Evolutionary conservation across 37 sponge, comb jelly and placozoan genomes (phyloP).

Genomic region (Tethya wilhelma): DNA sequence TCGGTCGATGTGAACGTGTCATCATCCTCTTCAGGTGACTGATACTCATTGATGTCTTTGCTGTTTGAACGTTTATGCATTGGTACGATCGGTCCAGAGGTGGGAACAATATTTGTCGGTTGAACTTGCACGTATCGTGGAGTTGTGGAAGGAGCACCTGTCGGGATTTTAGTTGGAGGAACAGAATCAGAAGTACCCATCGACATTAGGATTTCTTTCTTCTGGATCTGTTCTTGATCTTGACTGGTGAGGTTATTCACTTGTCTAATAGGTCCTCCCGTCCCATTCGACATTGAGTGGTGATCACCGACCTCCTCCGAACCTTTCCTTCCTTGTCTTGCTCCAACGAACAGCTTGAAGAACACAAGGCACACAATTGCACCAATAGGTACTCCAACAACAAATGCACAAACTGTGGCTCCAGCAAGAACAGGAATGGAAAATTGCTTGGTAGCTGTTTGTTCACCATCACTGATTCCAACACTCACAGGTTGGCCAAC

Average conservation of each 20-base stretch:
- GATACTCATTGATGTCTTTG: constrained; percentile 11
- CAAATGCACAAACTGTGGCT: constrained; percentile 44
- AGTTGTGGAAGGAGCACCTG: too few species aligned
- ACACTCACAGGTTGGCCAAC: too few species aligned
- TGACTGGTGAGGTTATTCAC: constrained; percentile 12
- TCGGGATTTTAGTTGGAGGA: too few species aligned
- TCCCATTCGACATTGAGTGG: not conserved
- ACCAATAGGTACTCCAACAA: constrained; percentile 58
- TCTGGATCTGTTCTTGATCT: not conserved
- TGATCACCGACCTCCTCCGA: not conserved
- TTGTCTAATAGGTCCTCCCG: not conserved
- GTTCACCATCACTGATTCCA: not conserved
- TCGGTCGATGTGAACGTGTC: not conserved
- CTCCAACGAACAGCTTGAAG: constrained; percentile 7
- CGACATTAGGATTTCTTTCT: not conserved
- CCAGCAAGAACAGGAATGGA: constrained; percentile 24
- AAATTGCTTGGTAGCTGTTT: not conserved
- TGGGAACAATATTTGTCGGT: not conserved
- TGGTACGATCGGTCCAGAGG: not conserved
- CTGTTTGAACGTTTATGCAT: constrained; percentile 6
- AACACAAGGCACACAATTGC: constrained; percentile 28
- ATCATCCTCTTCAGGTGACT: constrained; percentile 22
- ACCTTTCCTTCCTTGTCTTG: not conserved
- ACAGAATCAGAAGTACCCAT: not conserved
- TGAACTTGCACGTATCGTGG: not conserved